Base-by-base conservation (phyloP, 2,797 vertebrate genomes). In the Odontamblyopus lacepedii region DNA sequence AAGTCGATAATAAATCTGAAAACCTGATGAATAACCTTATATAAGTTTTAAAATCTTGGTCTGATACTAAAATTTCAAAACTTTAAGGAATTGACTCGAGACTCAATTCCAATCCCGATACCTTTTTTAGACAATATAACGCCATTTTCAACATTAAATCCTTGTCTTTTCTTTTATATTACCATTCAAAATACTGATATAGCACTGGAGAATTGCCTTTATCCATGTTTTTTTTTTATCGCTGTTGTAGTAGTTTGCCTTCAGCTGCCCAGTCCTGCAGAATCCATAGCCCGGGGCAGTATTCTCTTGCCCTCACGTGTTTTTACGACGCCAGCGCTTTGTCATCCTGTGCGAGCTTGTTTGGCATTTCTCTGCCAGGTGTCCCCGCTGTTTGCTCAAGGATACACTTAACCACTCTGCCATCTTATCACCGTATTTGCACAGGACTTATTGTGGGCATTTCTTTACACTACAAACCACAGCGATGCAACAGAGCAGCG, bases 261-360 rank as follows among this genome's bases (percentile, higher is more conserved):
- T 59, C 48, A 53, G 55, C 23, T 51, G 26, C 27, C 12, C 32
- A 38, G 27, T 44, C 11, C 3, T 50, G 18, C 60, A 9, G 26
- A 26, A 56, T 23, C 55, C 26, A 27, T 6, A 1, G 55, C 79
- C 3, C 8, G 26, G 19, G 71, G 68, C 73, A 23, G 6, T 55
- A 35, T 26, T 50, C 0, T 69, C 59, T 1, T 51, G 70, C 19
- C 57, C 32, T 35, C 26, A 67, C 30, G 6, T 72, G 23, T 3
- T 67, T 78, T 67, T 55, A 19, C 6, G 16, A 66, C 67, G 38
- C 1, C 3, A 65, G 50, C 32, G 26, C 32, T 53, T 57, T n/a
- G n/a, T n/a, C 48, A 12, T 35, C 84, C 70, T 86, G 75, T 71
- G 23, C 48, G 1, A 50, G 68, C 83, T 73, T 82, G 51, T 81